Evolutionary conservation across 2,113 vertebrate species (phyloP).

Genomic region (Rhipidura dahli): DNA sequence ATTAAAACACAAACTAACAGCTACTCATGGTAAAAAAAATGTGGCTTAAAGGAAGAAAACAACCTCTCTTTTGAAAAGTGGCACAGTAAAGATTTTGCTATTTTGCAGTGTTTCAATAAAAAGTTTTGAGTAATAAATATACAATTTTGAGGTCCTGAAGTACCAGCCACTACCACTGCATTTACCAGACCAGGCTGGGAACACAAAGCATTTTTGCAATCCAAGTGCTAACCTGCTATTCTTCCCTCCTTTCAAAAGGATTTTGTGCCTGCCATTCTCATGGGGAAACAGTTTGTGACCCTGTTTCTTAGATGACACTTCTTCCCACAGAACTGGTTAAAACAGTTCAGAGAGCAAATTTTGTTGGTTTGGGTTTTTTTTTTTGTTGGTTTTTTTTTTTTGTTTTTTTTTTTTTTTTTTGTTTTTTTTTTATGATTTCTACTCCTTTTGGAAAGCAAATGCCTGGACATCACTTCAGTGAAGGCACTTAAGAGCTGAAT

Average conservation of each 20-base stretch:
- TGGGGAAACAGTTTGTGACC: neutral
- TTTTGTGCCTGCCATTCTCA: neutral
- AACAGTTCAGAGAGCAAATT: neutral
- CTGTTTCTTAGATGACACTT: neutral
- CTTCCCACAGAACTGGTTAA: neutral
- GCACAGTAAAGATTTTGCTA: neutral
- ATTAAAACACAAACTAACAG: neutral
- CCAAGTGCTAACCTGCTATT: neutral
- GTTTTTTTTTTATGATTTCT: neutral
- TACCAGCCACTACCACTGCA: neutral
- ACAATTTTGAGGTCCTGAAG: neutral
- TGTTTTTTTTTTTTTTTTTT: fast-evolving
- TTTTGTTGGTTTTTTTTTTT: neutral
- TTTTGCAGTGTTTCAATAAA: neutral
- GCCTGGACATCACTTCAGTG: neutral
- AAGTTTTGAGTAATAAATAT: neutral
- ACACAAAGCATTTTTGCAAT: neutral
- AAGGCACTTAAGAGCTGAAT: neutral
- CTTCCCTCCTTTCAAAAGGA: neutral
- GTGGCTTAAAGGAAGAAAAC: neutral
- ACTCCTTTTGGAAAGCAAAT: neutral
- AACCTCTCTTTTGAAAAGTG: neutral
- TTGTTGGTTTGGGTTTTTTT: neutral
- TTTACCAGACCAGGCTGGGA: neutral
- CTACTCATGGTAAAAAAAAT: neutral